Conservation (phyloP, 1,140 invertebrate genomes). For the Aphaenogaster ashmeadi region DNA sequence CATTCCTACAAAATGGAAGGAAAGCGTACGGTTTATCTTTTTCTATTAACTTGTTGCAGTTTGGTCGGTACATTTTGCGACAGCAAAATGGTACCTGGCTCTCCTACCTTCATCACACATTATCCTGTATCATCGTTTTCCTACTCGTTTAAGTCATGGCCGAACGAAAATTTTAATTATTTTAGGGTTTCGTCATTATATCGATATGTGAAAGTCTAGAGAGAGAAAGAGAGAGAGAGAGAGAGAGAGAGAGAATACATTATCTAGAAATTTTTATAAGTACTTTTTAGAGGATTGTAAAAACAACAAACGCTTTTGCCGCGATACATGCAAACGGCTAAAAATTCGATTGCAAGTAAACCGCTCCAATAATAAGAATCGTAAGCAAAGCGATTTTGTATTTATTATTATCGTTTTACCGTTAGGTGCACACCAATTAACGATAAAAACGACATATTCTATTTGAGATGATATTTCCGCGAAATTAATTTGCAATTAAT, state of each 20-base stretch:
- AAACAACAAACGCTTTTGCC: constrained; percentile 64
- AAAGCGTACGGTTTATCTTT: constrained; percentile 72
- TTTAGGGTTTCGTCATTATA: constrained; percentile 75
- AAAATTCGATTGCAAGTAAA: constrained; percentile 78
- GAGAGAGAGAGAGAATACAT: constrained; percentile 33
- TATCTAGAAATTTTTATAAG: constrained; percentile 78
- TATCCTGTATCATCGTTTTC: constrained; percentile 57
- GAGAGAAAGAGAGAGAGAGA: background rate
- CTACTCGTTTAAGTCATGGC: constrained; percentile 67
- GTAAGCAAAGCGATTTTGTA: constrained; percentile 74
- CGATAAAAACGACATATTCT: constrained; percentile 68
- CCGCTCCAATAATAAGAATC: constrained; percentile 71
- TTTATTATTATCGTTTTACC: constrained; percentile 75
- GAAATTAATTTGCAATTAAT: constrained; percentile 64
- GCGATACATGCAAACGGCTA: constrained; percentile 54
- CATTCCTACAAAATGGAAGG: constrained; percentile 72
- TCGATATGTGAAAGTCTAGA: constrained; percentile 67
- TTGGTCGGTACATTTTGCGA: constrained; percentile 63
- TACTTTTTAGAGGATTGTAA: constrained; percentile 75
- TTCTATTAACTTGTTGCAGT: constrained; percentile 71
- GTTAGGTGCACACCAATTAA: constrained; percentile 68
- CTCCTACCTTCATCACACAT: constrained; percentile 50
- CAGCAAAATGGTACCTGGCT: constrained; percentile 61
- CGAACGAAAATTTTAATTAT: constrained; percentile 73
- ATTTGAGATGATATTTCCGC: constrained; percentile 37